These are phyloP conservation scores for Pristionchus mayeri DNA, from an alignment of 2,888 invertebrate genomes.

Conservation along the genomic window DNA sequence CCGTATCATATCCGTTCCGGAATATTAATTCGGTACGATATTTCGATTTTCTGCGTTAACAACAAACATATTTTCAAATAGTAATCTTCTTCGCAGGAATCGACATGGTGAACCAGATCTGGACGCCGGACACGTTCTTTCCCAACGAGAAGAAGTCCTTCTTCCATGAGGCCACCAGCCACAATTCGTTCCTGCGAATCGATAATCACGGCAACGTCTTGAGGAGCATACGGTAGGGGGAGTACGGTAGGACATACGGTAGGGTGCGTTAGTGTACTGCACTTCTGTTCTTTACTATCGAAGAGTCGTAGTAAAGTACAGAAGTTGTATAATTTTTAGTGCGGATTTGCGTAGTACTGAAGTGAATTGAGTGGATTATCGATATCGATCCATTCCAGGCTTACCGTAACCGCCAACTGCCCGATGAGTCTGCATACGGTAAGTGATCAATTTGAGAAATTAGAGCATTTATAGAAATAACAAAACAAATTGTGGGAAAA, in stretches of 20 bases:
- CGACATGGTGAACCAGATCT: constrained; percentile 75
- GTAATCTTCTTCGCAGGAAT: constrained; percentile 73
- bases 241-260: neutral
- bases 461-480: neutral
- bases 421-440: constrained; percentile 75
- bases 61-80: too few species aligned
- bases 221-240: constrained; percentile 68
- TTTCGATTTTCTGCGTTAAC: too few species aligned
- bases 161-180: constrained; percentile 76
- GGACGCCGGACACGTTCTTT: constrained; percentile 76
- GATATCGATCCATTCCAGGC: constrained; percentile 49
- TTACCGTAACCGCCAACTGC: constrained; percentile 76
- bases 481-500: neutral
- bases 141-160: constrained; percentile 76
- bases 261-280: neutral
- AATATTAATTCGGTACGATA: too few species aligned
- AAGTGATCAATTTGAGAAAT: neutral
- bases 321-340: too few species aligned
- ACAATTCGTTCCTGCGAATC: constrained; percentile 76
- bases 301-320: too few species aligned
- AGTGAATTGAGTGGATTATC: too few species aligned
- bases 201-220: constrained; percentile 75
- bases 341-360: too few species aligned
- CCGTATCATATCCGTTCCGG: too few species aligned
- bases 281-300: too few species aligned